Base-by-base conservation (phyloP, 2,113 vertebrate species). In the Rafetus swinhoei region DNA sequence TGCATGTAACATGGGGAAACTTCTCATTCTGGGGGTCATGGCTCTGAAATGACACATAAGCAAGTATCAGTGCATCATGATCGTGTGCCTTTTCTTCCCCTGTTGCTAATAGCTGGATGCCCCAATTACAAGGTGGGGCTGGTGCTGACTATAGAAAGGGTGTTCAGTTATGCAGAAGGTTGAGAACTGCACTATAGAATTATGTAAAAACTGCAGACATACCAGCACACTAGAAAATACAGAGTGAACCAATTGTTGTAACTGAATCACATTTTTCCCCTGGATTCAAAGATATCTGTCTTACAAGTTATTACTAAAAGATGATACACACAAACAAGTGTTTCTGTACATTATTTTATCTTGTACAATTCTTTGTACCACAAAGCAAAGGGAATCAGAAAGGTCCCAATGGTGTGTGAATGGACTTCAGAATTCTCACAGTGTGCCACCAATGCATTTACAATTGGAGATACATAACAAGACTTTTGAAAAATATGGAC, bases 221-320 rank as follows among this genome's bases (percentile, higher is more conserved):
- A 87, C 27, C 79, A 24, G 52, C 7, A 91, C 32, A 76, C 24
- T 22, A 87, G 87, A 82, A 15, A 72, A 16, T 81, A 85, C 87
- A 93, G 94, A 82, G 50, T 77, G 62, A 90, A 4, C 50, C 15
- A 84, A 76, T 21, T 50, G 80, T 9, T 25, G 65, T 5, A 59
- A 86, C 92, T 90, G 79, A 93, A 86, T 90, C 91, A 93, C 56
- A 84, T 93, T 92, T 81, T n/a, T 45, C 45, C 9, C 88, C 39
- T 83, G 59, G n/a, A 69, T 90, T 95, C 60, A 81, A 93, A 19
- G 21, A 10, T 84, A 10, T 45, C 18, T 10, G 5, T 45, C 39
- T 13, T 45, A 22, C 39, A 76, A 24, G 72, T 22, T 45, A 50
- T 45, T 76, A 69, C 8, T 69, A 69, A 69, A 69, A 29, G 45